Evolutionary conservation across 2,888 invertebrate species (phyloP).

Genomic region (Itoplectis maculator): DNA sequence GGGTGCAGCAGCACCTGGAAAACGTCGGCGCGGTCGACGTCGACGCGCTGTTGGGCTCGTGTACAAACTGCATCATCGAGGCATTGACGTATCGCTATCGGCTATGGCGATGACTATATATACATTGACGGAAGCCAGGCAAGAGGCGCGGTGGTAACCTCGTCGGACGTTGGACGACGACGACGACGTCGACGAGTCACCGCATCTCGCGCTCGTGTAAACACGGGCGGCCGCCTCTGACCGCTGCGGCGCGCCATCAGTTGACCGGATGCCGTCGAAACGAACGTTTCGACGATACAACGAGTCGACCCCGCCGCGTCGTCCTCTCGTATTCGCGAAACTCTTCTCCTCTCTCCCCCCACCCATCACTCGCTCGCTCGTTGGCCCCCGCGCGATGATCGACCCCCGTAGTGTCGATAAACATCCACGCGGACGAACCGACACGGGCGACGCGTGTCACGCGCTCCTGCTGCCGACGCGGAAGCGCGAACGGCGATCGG

Average conservation of each 20-base stretch:
- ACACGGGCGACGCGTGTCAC: not conserved
- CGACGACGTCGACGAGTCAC: conserved; percentile 16
- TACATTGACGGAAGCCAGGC: conserved; percentile 46
- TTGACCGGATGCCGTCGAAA: conserved; percentile 30
- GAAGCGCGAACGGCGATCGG: conserved; percentile 1
- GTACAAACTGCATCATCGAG: conserved; percentile 35
- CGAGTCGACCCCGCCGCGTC: not conserved
- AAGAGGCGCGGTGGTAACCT: conserved; percentile 38
- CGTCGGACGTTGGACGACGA: no score
- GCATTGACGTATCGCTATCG: conserved; percentile 36
- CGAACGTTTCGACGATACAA: conserved; percentile 17
- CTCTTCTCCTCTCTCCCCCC: no score
- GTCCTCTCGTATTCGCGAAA: not conserved
- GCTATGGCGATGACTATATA: conserved; percentile 17
- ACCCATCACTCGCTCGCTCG: no score
- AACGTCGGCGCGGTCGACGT: no score
- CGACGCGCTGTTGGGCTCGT: no score
- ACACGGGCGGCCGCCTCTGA: conserved; percentile 8
- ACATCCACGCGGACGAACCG: not conserved
- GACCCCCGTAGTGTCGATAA: not conserved
- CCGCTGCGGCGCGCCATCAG: conserved; percentile 28
- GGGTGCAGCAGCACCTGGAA: conserved; percentile 31
- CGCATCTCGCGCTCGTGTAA: conserved; percentile 31
- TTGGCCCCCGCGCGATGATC: conserved; percentile 7
- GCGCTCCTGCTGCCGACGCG: conserved; percentile 2